A percentile compares a stretch with the other conserved stretches of the same genome.
Conservation (phyloP, 1,140 invertebrate genomes). For the Heliconius congener region DNA sequence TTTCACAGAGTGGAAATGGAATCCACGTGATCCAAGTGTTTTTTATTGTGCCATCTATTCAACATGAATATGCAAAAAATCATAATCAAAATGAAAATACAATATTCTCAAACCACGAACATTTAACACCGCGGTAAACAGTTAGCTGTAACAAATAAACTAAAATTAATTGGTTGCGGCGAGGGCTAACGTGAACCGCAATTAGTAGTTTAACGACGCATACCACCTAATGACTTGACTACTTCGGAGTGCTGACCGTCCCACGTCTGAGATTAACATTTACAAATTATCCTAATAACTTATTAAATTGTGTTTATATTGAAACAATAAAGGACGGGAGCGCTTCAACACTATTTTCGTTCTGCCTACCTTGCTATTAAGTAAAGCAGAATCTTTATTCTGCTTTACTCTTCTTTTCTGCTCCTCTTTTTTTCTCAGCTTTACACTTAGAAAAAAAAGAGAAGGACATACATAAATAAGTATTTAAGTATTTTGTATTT, state of each 20-base stretch:
- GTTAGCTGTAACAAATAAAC: conserved; percentile 34
- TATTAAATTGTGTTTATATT: conserved; percentile 15
- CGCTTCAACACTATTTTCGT: too few relatives aligned
- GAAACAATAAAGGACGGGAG: not conserved
- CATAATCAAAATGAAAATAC: not conserved
- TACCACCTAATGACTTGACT: conserved; percentile 52
- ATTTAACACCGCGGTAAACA: conserved; percentile 9
- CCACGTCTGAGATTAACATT: conserved; percentile 37
- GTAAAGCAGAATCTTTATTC: too few relatives aligned
- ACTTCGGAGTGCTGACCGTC: conserved; percentile 35
- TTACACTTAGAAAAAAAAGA: too few relatives aligned
- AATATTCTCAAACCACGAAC: not conserved
- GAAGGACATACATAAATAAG: too few relatives aligned
- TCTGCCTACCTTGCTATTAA: too few relatives aligned
- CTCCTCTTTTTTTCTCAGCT: too few relatives aligned
- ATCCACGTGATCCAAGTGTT: too few relatives aligned
- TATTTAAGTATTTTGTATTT: too few relatives aligned
- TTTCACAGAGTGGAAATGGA: too few relatives aligned
- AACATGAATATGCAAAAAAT: too few relatives aligned
- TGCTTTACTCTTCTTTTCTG: too few relatives aligned
- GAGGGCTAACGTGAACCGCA: conserved; percentile 52
- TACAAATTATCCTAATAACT: conserved; percentile 40
- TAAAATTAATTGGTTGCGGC: conserved; percentile 54
- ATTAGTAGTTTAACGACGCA: conserved; percentile 59
- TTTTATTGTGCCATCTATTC: too few relatives aligned